Percentiles rank a stretch among this genome's conserved stretches.
These are phyloP conservation scores for Crenuchus spilurus DNA, from an alignment of 2,797 vertebrate genomes.

Conservation along the genomic window DNA sequence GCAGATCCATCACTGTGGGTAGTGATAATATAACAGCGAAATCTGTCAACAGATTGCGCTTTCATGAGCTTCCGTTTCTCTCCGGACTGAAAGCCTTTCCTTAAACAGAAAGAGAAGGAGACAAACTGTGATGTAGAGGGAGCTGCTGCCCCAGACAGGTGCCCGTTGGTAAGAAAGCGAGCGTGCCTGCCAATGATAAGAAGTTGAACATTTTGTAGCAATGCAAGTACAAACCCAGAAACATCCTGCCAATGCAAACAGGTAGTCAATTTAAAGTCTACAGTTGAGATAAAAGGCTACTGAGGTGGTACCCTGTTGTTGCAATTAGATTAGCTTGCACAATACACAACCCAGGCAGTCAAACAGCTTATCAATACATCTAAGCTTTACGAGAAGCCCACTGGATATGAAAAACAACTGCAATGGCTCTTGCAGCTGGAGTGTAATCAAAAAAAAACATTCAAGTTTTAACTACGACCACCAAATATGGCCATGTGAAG, in stretches of 20 bases:
- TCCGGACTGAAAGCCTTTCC: slow-evolving; percentile 46
- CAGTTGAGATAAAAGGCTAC: slow-evolving; percentile 55
- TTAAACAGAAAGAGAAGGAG: slow-evolving; percentile 36
- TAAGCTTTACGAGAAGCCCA: slow-evolving; percentile 38
- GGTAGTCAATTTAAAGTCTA: slow-evolving; percentile 79
- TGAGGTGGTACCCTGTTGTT: slow-evolving; percentile 36
- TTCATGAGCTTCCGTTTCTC: slow-evolving; percentile 62
- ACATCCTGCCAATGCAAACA: slow-evolving; percentile 93
- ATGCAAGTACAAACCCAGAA: slow-evolving; percentile 92
- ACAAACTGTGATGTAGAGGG: slow-evolving; percentile 35
- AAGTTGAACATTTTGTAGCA: slow-evolving; percentile 88
- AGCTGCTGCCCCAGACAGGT: slow-evolving; percentile 71
- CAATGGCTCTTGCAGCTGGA: slow-evolving; percentile 22
- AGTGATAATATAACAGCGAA: slow-evolving; percentile 67
- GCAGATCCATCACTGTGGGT: slow-evolving; percentile 68
- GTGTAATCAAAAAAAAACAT: slow-evolving; percentile 1
- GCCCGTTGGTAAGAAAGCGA: slow-evolving; percentile 87
- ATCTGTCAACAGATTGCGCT: slow-evolving; percentile 66
- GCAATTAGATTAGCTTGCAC: slow-evolving; percentile 50
- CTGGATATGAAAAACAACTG: slow-evolving; percentile 40
- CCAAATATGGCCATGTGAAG: slow-evolving; percentile 17
- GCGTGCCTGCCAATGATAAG: slow-evolving; percentile 89
- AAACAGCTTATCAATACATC: slow-evolving; percentile 40
- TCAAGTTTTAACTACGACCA: not conserved
- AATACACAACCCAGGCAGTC: slow-evolving; percentile 36